Base-by-base conservation (phyloP, 2,888 invertebrate genomes). In the Hypolimnas misippus region DNA sequence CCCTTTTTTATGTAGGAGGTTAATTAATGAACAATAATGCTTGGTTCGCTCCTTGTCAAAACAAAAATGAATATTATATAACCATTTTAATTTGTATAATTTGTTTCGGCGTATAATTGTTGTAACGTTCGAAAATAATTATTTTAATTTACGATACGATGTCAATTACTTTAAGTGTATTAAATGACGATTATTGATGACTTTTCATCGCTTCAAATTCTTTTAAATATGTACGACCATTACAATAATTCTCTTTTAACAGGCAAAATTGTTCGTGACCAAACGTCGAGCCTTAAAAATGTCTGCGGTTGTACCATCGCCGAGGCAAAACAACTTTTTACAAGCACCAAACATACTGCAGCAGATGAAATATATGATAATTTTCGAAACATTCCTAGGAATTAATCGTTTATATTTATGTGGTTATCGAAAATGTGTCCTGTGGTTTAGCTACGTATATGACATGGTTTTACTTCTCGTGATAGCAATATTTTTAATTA, bases 371-470 rank as follows among this genome's bases (percentile, higher is more conserved):
- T 57, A 54, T 44, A 58, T 68, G 7, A 63, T 68, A n/a, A 7
- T 65, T 3, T 51, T 69, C 7, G 56, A 67, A 67, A 54, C 58
- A n/a, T 49, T 63, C 35, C 19, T 69, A 14, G 68, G 68, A 46
- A 56, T 69, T 17, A 63, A 69, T 61, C 64, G 67, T 51, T 19
- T 61, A 51, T 63, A 59, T 50, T 59, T 69, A 4, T 35, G 52
- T 31, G 52, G 46, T 14, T 46, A 40, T 35, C 8, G 35, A 21
- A 66, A 63, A 50, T 17, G 40, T 19, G 16, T 63, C 8, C 16
- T 25, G n/a, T 46, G 49, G 42, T 49, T 61, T 4, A 63, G 58
- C 50, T 58, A 59, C 21, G 16, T 42, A 35, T 66, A 68, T 25
- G 57, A 35, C 21, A 5, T 59, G 12, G 1, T 59, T 4, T 19